phyloP scores from a whole-genome alignment of 2,113 vertebrate genomes.

The Hassar affinis region DNA sequence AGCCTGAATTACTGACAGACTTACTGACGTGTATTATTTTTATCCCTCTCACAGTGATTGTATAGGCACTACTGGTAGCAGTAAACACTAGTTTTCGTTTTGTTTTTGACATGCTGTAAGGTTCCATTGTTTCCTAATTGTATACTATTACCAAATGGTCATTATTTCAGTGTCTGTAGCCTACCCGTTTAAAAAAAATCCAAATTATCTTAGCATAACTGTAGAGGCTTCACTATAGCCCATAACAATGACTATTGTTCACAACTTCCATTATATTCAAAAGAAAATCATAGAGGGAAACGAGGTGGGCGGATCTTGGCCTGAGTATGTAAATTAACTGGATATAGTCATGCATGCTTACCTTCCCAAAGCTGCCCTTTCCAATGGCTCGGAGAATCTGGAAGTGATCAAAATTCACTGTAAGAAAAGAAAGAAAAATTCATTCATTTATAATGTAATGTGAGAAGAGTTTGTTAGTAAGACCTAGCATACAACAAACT shows the following conservation, averaged over 20 bases:
- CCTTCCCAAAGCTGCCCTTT: slow-evolving; percentile 81
- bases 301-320: not conserved
- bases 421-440: slow-evolving; percentile 40
- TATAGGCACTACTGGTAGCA: not conserved
- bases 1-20: not conserved
- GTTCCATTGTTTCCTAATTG: slow-evolving; percentile 11
- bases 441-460: not conserved
- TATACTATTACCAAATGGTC: not conserved
- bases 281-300: not conserved
- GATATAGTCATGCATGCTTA: slow-evolving; percentile 49
- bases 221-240: not conserved
- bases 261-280: not conserved
- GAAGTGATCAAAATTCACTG: slow-evolving; percentile 82
- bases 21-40: slow-evolving; percentile 4
- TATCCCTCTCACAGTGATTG: not conserved
- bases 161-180: not conserved
- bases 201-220: slow-evolving; percentile 6
- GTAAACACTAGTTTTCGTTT: not conserved
- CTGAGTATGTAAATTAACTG: not conserved
- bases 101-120: slow-evolving; percentile 14
- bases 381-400: slow-evolving; percentile 79
- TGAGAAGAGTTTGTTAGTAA: not conserved
- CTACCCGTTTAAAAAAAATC: slow-evolving; percentile 4
- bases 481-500: too few relatives aligned
- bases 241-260: slow-evolving; percentile 1